Conservation (phyloP, 37 sponge, comb jelly and placozoan genomes). For the Dysidea cf. avara region DNA sequence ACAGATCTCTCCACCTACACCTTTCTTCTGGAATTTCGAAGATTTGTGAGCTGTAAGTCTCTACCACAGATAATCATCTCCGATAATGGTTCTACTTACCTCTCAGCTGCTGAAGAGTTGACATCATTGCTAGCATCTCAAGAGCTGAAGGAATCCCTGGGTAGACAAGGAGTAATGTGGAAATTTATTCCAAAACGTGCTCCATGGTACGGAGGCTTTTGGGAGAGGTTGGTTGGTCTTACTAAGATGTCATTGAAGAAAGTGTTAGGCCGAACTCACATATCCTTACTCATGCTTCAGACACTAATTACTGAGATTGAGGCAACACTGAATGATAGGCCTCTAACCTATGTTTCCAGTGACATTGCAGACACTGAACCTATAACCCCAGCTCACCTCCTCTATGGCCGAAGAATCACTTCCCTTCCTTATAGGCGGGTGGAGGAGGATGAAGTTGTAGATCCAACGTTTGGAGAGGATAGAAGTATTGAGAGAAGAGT, state of each 20-base stretch:
- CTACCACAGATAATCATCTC: not conserved
- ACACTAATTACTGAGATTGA: slow-evolving; percentile 14
- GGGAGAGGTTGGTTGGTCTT: not conserved
- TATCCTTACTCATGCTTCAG: not conserved
- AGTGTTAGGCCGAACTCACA: not conserved
- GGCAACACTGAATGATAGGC: slow-evolving; percentile 1
- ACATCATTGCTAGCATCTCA: too few species aligned
- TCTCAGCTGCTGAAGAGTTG: not conserved
- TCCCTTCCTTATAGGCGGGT: not conserved
- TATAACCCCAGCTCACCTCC: slow-evolving; percentile 25
- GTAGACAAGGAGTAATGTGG: not conserved
- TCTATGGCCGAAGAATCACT: slow-evolving; percentile 4
- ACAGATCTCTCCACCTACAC: not conserved
- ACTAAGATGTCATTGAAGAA: not conserved
- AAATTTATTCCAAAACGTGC: not conserved
- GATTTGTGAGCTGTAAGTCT: not conserved
- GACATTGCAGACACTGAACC: slow-evolving; percentile 17
- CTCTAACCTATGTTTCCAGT: slow-evolving; percentile 5
- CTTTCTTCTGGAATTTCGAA: not conserved
- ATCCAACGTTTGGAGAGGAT: not conserved
- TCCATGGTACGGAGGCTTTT: slow-evolving; percentile 22
- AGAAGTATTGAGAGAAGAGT: not conserved
- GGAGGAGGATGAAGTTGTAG: not conserved
- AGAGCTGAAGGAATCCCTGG: not conserved
- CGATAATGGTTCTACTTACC: too few species aligned